phyloP scores from a whole-genome alignment of 2,113 vertebrate genomes.

The Otus sunia region DNA sequence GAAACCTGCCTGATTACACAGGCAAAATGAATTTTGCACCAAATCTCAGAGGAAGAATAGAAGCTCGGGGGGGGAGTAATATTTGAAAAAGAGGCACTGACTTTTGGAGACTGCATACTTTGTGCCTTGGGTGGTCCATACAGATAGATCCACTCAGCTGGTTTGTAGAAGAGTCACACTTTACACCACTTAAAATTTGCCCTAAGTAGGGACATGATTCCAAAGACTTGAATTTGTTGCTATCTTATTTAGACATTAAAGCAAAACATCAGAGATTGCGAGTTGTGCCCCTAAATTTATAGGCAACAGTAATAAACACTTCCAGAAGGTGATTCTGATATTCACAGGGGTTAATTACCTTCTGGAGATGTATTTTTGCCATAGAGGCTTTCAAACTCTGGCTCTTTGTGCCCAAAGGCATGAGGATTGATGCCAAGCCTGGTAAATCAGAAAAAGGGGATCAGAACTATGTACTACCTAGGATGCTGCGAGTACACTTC shows the following conservation, averaged over 20 bases:
- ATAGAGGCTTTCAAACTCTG: not conserved
- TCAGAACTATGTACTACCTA: not conserved
- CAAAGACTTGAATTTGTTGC: not conserved
- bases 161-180: not conserved
- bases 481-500: not conserved
- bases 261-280: not conserved
- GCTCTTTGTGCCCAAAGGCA: not conserved
- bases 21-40: not conserved
- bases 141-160: not conserved
- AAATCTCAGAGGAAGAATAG: not conserved
- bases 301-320: not conserved
- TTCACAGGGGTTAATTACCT: not conserved
- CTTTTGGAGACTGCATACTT: not conserved
- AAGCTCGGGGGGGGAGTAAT: not conserved
- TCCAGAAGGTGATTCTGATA: not conserved
- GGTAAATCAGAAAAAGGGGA: not conserved
- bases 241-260: not conserved
- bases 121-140: not conserved
- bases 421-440: not conserved
- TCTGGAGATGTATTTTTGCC: not conserved
- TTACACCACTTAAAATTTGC: not conserved
- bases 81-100: not conserved
- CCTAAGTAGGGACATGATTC: not conserved
- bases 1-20: not conserved
- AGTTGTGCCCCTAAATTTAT: not conserved